These are phyloP conservation scores for Calycopis cecrops DNA, from an alignment of 1,140 invertebrate genomes.

Conservation along the genomic window DNA sequence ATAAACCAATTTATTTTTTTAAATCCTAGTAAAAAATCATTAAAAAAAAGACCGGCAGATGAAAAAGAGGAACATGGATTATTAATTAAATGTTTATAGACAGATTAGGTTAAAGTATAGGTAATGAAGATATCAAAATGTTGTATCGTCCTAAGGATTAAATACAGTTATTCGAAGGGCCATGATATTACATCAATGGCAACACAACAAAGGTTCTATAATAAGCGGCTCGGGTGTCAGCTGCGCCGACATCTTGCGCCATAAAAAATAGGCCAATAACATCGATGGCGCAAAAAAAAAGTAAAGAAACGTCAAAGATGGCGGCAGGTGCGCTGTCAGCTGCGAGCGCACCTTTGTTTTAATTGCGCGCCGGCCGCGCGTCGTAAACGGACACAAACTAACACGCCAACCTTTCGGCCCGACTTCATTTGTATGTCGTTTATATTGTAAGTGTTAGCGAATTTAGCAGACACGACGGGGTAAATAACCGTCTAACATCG, in stretches of 20 bases:
- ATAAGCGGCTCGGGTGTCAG: conserved; percentile 51
- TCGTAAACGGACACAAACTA: conserved; percentile 1
- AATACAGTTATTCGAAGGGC: conserved; percentile 18
- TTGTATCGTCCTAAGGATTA: too few species aligned
- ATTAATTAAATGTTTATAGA: too few species aligned
- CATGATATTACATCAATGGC: conserved; percentile 50
- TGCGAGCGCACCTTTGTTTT: conserved; percentile 63
- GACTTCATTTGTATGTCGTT: too few species aligned
- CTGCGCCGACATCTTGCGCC: conserved; percentile 62
- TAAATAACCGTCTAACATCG: too few species aligned
- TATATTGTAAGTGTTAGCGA: too few species aligned
- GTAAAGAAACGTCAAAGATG: conserved; percentile 59
- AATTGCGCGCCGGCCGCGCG: conserved; percentile 48
- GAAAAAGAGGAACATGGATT: too few species aligned
- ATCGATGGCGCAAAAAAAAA: conserved; percentile 61
- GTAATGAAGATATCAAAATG: too few species aligned
- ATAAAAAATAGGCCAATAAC: conserved; percentile 72
- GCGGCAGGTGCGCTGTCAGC: conserved; percentile 64
- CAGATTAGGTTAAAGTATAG: too few species aligned
- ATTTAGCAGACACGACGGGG: too few species aligned
- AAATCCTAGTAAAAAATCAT: not conserved
- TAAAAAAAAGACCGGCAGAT: conserved; percentile 9
- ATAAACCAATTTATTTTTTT: too few species aligned
- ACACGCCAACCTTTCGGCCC: too few species aligned
- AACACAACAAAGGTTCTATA: conserved; percentile 46